Percentiles rank a stretch among this genome's conserved stretches.
phyloP scores from a whole-genome alignment of 2,888 invertebrate genomes.

The Timandra comae region DNA sequence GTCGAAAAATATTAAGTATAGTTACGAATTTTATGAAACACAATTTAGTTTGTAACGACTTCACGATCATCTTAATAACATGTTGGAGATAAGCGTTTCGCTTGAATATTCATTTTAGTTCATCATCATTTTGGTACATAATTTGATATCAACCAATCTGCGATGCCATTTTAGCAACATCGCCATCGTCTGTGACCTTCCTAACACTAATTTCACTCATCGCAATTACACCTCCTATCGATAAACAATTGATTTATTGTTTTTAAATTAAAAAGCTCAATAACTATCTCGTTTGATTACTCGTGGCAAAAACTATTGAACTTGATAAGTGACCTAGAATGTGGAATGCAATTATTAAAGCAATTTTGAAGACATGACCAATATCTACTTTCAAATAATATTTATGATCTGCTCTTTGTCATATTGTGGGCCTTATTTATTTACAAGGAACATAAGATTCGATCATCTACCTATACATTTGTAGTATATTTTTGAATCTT shows the following conservation, averaged over 20 bases:
- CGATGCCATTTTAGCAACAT: slow-evolving; percentile 31
- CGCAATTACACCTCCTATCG: slow-evolving; percentile 53
- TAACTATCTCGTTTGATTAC: not conserved
- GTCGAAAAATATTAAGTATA: slow-evolving; percentile 72
- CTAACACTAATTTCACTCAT: slow-evolving; percentile 35
- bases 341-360: too few species aligned
- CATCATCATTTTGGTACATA: slow-evolving; percentile 71
- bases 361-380: slow-evolving; percentile 1
- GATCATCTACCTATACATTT: too few species aligned
- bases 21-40: slow-evolving; percentile 74
- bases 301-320: not conserved
- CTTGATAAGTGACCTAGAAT: not conserved
- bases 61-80: slow-evolving; percentile 73
- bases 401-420: too few species aligned
- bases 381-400: slow-evolving; percentile 17
- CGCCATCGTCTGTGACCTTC: slow-evolving; percentile 26
- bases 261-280: not conserved
- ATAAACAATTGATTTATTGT: not conserved
- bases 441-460: too few species aligned
- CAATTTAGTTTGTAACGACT: slow-evolving; percentile 70
- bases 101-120: slow-evolving; percentile 73
- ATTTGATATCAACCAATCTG: slow-evolving; percentile 69
- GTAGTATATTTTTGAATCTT: too few species aligned
- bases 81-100: slow-evolving; percentile 64
- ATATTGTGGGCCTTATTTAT: too few species aligned